Percentiles rank a stretch among this genome's conserved stretches.
phyloP scores from a whole-genome alignment of 1,140 invertebrate genomes.

The Nebria ingens region DNA sequence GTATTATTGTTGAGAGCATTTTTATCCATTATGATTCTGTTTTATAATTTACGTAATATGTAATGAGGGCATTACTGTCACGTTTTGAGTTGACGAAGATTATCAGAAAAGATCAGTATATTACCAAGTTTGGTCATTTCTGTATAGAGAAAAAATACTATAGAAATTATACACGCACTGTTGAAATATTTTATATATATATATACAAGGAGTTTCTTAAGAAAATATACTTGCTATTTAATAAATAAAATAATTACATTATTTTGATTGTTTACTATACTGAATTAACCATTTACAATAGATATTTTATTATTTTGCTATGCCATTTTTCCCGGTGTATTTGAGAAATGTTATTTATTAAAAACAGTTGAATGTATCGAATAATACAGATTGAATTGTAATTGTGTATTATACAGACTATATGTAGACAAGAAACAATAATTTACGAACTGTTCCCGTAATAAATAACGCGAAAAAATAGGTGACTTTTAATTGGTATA shows the following conservation, averaged over 20 bases:
- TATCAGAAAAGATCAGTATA: background rate
- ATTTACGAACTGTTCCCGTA: background rate
- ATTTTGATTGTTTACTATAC: background rate
- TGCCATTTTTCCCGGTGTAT: no score
- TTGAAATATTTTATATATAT: no score
- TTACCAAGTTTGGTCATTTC: background rate
- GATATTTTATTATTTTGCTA: no score
- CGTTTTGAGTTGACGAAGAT: background rate
- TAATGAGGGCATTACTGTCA: background rate
- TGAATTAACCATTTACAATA: background rate
- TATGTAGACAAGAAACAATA: no score
- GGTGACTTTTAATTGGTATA: constrained; percentile 6
- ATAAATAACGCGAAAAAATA: background rate
- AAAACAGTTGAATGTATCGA: no score
- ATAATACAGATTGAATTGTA: background rate
- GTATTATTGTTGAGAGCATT: background rate
- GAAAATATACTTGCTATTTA: background rate
- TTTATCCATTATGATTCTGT: background rate
- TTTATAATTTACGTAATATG: background rate
- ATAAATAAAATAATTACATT: background rate
- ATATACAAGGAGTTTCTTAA: background rate
- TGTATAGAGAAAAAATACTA: no score
- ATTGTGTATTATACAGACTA: background rate
- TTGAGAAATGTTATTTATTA: no score
- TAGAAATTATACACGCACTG: no score